Conservation (phyloP, 2,113 vertebrate genomes). For the Zapus hudsonius region DNA sequence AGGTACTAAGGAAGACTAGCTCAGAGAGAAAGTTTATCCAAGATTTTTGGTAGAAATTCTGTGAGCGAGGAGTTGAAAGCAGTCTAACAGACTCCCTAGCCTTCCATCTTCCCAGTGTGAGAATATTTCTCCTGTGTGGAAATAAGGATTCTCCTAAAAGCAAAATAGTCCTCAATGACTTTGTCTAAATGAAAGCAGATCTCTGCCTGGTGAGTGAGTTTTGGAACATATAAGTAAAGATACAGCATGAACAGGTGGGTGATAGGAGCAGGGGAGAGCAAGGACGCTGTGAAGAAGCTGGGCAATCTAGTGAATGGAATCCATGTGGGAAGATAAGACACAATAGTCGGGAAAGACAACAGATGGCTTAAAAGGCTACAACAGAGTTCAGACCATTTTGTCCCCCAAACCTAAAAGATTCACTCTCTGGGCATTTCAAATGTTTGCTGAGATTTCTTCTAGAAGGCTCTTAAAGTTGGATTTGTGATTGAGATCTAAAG, state of each 20-base stretch:
- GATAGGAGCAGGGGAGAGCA: not conserved
- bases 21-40: conserved; percentile 8
- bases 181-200: not conserved
- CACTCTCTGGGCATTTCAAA: conserved; percentile 23
- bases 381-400: not conserved
- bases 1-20: not conserved
- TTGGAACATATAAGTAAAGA: not conserved
- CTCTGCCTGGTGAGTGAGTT: not conserved
- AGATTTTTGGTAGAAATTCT: not conserved
- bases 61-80: not conserved
- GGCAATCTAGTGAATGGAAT: not conserved
- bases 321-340: not conserved
- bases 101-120: not conserved
- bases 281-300: not conserved
- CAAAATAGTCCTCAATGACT: not conserved
- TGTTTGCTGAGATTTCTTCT: conserved; percentile 4
- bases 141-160: not conserved
- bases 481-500: not conserved
- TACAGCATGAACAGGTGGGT: not conserved
- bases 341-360: not conserved
- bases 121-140: not conserved
- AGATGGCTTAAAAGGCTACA: not conserved
- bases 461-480: not conserved
- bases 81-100: not conserved
- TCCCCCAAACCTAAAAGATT: not conserved